phyloP scores from a whole-genome alignment of 30 jellyfish, hydroid and myxozoan species.

The Hydractinia echinata region DNA sequence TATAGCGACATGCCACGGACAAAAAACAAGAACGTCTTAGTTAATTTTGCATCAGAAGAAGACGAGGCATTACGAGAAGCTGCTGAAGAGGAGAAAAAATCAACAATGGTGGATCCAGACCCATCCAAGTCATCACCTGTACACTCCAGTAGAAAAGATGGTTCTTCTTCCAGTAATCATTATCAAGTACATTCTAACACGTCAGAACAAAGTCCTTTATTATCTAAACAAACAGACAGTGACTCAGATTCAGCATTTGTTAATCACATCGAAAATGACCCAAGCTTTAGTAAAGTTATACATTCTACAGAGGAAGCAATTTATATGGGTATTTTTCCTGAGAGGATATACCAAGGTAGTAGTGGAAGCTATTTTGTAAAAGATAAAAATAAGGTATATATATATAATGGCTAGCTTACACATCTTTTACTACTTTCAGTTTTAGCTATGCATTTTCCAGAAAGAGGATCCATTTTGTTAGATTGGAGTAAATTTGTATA shows the following conservation, averaged over 20 bases:
- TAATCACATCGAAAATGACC: slow-evolving; percentile 80
- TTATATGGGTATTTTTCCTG: slow-evolving; percentile 89
- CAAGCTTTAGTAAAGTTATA: slow-evolving; percentile 66
- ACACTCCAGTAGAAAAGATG: not conserved
- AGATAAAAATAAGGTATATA: slow-evolving; percentile 71
- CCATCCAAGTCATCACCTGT: slow-evolving; percentile 9
- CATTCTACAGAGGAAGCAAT: slow-evolving; percentile 98
- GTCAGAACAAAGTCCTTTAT: slow-evolving; percentile 96
- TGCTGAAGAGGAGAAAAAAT: slow-evolving; percentile 28
- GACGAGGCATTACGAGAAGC: slow-evolving; percentile 21
- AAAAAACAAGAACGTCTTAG: slow-evolving; percentile 32
- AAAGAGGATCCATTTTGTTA: too few relatives aligned
- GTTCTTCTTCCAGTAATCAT: slow-evolving; percentile 23
- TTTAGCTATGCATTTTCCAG: too few relatives aligned
- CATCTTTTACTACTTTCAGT: too few relatives aligned
- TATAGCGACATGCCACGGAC: slow-evolving; percentile 15
- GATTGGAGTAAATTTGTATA: too few relatives aligned
- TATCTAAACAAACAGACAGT: slow-evolving; percentile 78
- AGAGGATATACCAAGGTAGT: slow-evolving; percentile 96
- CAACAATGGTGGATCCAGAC: not conserved
- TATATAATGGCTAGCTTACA: not conserved
- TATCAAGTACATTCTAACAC: slow-evolving; percentile 24
- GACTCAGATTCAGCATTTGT: slow-evolving; percentile 85
- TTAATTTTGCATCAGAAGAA: slow-evolving; percentile 36
- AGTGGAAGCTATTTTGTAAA: slow-evolving; percentile 99